Conservation (phyloP, 2,113 vertebrate species). For the Psittacula cyanocephala region DNA sequence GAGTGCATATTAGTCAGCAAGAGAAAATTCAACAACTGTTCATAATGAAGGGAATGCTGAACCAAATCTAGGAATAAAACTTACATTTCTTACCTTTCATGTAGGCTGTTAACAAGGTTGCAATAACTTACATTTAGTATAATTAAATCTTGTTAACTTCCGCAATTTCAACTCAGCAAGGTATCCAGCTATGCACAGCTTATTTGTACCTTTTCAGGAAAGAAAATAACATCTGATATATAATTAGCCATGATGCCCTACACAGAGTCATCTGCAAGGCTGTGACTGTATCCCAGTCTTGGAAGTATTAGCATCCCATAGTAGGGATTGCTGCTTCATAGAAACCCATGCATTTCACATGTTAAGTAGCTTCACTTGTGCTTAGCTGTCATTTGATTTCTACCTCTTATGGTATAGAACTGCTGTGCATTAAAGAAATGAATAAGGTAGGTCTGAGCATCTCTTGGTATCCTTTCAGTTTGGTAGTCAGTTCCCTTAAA, state of each 20-base stretch:
- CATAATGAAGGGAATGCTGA: not conserved
- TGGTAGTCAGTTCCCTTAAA: not conserved
- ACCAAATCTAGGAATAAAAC: not conserved
- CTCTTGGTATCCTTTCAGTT: not conserved
- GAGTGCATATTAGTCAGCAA: not conserved
- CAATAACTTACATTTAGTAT: not conserved
- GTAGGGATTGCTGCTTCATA: not conserved
- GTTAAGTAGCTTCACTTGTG: not conserved
- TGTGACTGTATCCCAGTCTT: not conserved
- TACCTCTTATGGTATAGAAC: not conserved
- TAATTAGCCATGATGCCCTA: not conserved
- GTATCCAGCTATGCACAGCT: not conserved
- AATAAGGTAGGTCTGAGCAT: not conserved
- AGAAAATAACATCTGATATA: not conserved
- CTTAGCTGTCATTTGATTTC: not conserved
- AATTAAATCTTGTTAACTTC: not conserved
- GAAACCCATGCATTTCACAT: not conserved
- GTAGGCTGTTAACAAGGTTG: not conserved
- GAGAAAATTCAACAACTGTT: not conserved
- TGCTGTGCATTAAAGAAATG: not conserved
- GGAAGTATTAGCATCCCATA: not conserved
- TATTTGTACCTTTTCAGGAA: not conserved
- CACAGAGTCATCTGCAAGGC: not conserved
- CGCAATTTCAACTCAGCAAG: not conserved
- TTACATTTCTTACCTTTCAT: not conserved